Evolutionary conservation across 2,888 invertebrate species (phyloP).

Genomic region (Ernsta delagoae): DNA sequence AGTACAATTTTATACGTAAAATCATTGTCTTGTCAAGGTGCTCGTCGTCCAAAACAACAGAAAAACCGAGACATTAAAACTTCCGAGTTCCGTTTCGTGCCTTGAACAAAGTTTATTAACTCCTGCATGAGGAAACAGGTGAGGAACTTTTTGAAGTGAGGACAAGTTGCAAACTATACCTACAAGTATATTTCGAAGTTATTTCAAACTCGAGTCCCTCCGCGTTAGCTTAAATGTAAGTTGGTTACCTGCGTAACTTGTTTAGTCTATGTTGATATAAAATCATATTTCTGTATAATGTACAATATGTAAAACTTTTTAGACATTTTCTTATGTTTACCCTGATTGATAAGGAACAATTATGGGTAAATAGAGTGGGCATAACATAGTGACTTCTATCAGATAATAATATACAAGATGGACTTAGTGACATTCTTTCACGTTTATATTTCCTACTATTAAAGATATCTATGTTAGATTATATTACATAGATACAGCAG

Average conservation of each 20-base stretch:
- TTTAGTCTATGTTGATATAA: slow-evolving; percentile 6
- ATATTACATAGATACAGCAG: too few relatives aligned
- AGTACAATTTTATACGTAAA: not conserved
- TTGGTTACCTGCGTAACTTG: slow-evolving; percentile 8
- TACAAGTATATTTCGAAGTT: slow-evolving; percentile 57
- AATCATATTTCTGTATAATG: not conserved
- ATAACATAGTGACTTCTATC: too few relatives aligned
- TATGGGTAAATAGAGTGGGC: too few relatives aligned
- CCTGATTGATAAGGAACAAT: too few relatives aligned
- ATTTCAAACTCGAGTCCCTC: slow-evolving; percentile 49
- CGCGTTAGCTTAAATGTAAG: slow-evolving; percentile 21
- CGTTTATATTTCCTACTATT: too few relatives aligned
- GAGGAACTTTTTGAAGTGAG: slow-evolving; percentile 32
- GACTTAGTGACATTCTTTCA: too few relatives aligned
- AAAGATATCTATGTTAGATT: too few relatives aligned
- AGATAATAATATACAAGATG: too few relatives aligned
- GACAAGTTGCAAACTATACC: slow-evolving; percentile 40
- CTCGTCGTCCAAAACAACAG: not conserved
- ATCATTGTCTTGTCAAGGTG: slow-evolving; percentile 1
- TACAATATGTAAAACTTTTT: too few relatives aligned
- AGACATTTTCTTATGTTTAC: too few relatives aligned
- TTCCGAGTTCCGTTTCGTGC: slow-evolving; percentile 23
- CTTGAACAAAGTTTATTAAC: slow-evolving; percentile 31
- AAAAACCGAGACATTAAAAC: slow-evolving; percentile 28
- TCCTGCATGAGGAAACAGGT: slow-evolving; percentile 33